Evolutionary conservation across 1,140 invertebrate genomes (phyloP).

Genomic region (Lordiphosa mommai): DNA sequence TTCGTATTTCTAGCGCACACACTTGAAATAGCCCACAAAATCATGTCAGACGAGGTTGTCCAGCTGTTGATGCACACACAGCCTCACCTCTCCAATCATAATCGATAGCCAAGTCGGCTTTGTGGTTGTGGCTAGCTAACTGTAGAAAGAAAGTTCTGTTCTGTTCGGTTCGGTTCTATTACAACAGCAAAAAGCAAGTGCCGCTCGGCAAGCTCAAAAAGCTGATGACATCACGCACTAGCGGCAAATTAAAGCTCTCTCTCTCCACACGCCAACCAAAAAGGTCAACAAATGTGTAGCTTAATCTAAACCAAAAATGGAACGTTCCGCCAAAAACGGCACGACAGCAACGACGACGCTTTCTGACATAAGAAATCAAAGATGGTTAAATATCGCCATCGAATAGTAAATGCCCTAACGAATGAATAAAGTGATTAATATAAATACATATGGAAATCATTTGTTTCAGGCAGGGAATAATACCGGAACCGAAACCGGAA

Average conservation of each 20-base stretch:
- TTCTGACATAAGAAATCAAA: not conserved
- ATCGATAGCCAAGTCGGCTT: not conserved
- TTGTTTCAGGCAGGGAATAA: too few relatives aligned
- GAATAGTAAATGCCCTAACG: too few relatives aligned
- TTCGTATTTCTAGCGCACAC: constrained; percentile 44
- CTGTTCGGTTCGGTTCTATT: too few relatives aligned
- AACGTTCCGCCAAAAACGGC: constrained; percentile 26
- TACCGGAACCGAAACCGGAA: too few relatives aligned
- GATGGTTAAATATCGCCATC: too few relatives aligned
- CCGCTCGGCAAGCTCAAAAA: constrained; percentile 24
- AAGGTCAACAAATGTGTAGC: constrained; percentile 42
- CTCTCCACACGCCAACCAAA: constrained; percentile 18
- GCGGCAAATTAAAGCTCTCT: constrained; percentile 63
- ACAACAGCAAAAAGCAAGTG: constrained; percentile 31
- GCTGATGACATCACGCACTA: constrained; percentile 63
- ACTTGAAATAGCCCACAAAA: constrained; percentile 29
- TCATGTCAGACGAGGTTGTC: constrained; percentile 21
- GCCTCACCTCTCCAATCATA: constrained; percentile 10
- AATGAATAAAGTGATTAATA: too few relatives aligned
- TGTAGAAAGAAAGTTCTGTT: constrained; percentile 66
- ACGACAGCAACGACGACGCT: not conserved
- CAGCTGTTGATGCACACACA: constrained; percentile 43
- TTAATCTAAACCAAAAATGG: constrained; percentile 45
- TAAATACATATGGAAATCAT: too few relatives aligned
- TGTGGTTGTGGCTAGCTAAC: constrained; percentile 27